These are phyloP conservation scores for Leucophenga maculata DNA, from an alignment of 2,888 invertebrate species.

Conservation along the genomic window DNA sequence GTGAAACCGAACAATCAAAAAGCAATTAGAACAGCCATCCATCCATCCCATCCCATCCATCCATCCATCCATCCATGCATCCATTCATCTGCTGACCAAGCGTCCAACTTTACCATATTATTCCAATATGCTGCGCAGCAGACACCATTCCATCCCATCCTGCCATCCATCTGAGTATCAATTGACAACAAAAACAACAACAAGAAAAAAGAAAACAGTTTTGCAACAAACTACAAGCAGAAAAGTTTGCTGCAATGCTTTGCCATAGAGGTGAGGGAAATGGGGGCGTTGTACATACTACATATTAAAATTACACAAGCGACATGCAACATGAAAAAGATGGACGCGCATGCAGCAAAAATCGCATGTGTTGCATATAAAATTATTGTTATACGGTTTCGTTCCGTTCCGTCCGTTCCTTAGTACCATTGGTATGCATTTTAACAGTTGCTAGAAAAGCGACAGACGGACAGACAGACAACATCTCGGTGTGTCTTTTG, in stretches of 20 bases:
- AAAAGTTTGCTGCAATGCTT: no score
- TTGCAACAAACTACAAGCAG: background rate
- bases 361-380: slow-evolving; percentile 25
- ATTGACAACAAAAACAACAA: background rate
- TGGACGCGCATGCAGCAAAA: background rate
- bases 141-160: background rate
- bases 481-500: no score
- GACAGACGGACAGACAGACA: no score
- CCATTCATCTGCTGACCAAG: no score
- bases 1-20: slow-evolving; percentile 24
- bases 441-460: background rate
- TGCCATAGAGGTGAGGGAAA: background rate
- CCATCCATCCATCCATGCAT: no score
- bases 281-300: background rate
- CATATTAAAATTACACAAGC: slow-evolving; percentile 17
- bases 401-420: background rate
- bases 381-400: slow-evolving; percentile 13
- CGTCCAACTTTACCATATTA: no score
- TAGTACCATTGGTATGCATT: background rate
- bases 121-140: no score
- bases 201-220: no score
- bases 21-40: slow-evolving; percentile 18
- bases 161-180: slow-evolving; percentile 5
- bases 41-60: background rate
- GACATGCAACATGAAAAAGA: slow-evolving; percentile 6